Base-by-base conservation (phyloP, 2,888 invertebrate species). In the Andrena flavipes region DNA sequence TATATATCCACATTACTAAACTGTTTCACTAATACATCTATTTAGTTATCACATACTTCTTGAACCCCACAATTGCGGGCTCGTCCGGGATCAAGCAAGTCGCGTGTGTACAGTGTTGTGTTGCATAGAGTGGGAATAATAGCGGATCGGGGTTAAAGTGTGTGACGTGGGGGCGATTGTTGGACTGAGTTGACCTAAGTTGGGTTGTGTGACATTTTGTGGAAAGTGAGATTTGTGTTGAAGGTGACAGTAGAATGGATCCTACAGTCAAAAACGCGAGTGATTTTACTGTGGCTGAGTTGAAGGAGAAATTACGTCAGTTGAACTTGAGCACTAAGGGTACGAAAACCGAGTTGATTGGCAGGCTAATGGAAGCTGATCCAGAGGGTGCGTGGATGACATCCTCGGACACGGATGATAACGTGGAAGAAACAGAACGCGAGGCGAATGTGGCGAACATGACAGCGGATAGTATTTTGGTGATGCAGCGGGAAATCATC, bases 281-380 rank as follows among this genome's bases (percentile, higher is more conserved):
- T 54, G 7, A 54, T 2, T 20, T 23, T 54, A 8, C 54, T 7
- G 67, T 54, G 7, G n/a, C 23, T 2, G 20, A 13, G 1, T 13
- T 67, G 7, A 30, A 29, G 26, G 26, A 26, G 0, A 26, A 26
- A 26, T 1, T 26, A 26, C 26, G 26, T 26, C 30, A 5, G 0
- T 13, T 67, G 7, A 23, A n/a, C 3, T 49, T 68, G 0, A 20
- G 5, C 20, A 54, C 67, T 10, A 7, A 6, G 33, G 33, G 54
- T 13, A 2, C 13, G 2, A 54, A 68, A 13, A 5, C 23, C 5
- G 67, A 16, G 5, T 20, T 68, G 23, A 2, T 68, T 0, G 1
- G 20, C 10, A 16, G 54, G 33, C 29, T 68, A 49, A 20, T n/a
- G n/a, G 51, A n/a, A 33, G 67, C 67, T n/a, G 29, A 60, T 60